Evolutionary conservation across 2,113 vertebrate species (phyloP).

Genomic region (Muntiacus reevesi): DNA sequence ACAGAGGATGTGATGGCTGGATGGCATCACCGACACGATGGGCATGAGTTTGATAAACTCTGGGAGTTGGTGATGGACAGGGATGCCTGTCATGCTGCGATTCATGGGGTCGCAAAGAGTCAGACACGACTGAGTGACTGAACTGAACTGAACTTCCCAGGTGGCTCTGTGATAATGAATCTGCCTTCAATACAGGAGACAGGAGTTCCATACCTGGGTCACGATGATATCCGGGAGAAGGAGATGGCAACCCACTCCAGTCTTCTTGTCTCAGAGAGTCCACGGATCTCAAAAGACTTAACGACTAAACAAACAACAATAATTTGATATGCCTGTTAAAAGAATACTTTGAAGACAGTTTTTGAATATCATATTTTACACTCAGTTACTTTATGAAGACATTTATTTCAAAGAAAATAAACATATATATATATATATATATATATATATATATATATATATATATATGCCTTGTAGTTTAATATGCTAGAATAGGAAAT

Average conservation of each 20-base stretch:
- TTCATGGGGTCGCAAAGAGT: neutral
- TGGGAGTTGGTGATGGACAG: neutral
- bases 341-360: neutral
- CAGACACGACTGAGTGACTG: neutral
- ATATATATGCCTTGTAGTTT: neutral
- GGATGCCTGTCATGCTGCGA: neutral
- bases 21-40: fast-evolving
- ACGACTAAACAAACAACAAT: neutral
- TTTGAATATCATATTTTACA: neutral
- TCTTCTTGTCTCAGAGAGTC: neutral
- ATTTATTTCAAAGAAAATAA: neutral
- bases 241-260: neutral
- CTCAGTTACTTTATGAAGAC: neutral
- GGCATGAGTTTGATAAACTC: neutral
- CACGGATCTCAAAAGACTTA: neutral
- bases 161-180: neutral
- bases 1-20: neutral
- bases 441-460: neutral
- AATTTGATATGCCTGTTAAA: neutral
- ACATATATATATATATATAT: neutral
- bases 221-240: neutral
- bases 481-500: neutral
- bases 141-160: neutral
- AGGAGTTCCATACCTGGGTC: neutral
- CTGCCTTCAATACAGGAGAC: neutral